Conservation (phyloP, 1,140 invertebrate genomes). For the Heliconius hermathena region DNA sequence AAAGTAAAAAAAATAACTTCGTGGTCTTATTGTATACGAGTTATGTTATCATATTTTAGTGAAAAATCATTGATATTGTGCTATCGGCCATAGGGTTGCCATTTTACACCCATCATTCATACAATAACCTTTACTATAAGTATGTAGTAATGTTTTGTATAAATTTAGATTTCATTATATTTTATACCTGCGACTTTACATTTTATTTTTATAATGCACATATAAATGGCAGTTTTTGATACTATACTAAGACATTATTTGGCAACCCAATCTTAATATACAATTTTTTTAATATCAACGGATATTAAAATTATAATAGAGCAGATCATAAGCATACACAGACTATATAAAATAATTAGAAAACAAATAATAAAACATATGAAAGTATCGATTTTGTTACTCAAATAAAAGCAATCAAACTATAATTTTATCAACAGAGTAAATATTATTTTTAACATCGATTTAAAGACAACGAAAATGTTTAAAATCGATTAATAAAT, state of each 20-base stretch:
- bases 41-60: neutral
- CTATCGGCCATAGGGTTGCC: constrained; percentile 6
- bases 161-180: neutral
- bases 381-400: neutral
- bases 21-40: neutral
- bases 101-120: neutral
- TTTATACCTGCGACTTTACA: neutral
- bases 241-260: constrained; percentile 6
- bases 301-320: neutral
- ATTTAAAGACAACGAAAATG: neutral
- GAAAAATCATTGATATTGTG: neutral
- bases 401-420: neutral
- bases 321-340: neutral
- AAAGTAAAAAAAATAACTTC: neutral
- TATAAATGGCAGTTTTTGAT: constrained; percentile 12
- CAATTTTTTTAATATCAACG: neutral
- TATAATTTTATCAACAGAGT: neutral
- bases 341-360: neutral
- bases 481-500: neutral
- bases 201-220: neutral
- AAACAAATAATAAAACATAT: neutral
- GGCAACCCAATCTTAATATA: constrained; percentile 10
- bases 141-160: neutral
- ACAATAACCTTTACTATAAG: neutral
- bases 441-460: neutral